Evolutionary conservation across 1,140 invertebrate species (phyloP).

Genomic region (Hermatobates lingyangjiaoensis): DNA sequence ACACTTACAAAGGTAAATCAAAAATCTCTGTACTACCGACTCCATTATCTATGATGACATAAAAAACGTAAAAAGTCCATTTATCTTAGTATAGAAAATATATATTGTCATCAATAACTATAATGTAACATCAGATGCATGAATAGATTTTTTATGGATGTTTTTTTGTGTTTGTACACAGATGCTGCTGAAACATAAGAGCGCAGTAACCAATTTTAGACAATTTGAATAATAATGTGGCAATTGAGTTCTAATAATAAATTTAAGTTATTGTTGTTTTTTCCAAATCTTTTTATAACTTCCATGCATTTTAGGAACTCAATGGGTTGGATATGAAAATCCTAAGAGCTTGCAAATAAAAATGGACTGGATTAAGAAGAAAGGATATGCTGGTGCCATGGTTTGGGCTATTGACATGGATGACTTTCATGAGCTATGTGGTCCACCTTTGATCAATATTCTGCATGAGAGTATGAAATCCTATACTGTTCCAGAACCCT

Average conservation of each 20-base stretch:
- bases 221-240: no score
- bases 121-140: no score
- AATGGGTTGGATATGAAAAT: constrained; percentile 83
- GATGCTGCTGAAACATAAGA: no score
- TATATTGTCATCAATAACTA: no score
- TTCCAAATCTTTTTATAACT: no score
- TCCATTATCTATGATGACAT: neutral
- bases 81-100: no score
- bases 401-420: constrained; percentile 81
- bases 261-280: no score
- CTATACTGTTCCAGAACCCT: constrained; percentile 51
- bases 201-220: no score
- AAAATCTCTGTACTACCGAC: neutral
- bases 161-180: no score
- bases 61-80: no score
- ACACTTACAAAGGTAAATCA: constrained; percentile 50
- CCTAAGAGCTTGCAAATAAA: constrained; percentile 59
- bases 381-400: constrained; percentile 65
- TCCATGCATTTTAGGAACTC: constrained; percentile 45
- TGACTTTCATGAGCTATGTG: constrained; percentile 59
- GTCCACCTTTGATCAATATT: constrained; percentile 44
- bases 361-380: constrained; percentile 64
- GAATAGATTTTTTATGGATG: no score
- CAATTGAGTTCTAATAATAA: no score
- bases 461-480: constrained; percentile 49